Base-by-base conservation (phyloP, 2,797 vertebrate genomes). In the Lacerta bilineata region DNA sequence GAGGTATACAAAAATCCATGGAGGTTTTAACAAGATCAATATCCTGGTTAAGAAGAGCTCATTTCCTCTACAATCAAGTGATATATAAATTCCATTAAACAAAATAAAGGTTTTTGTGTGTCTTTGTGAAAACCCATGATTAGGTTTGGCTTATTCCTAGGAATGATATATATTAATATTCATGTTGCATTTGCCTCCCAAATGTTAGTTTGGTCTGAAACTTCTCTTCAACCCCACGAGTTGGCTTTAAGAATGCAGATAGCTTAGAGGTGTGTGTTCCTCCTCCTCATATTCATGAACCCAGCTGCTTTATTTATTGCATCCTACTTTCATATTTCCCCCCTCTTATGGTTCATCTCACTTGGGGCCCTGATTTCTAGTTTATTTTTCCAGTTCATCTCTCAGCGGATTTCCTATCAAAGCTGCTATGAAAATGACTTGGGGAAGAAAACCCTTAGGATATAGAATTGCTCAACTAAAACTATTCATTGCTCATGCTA, bases 371-470 rank as follows among this genome's bases (percentile, higher is more conserved):
- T 80, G 88, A 80, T 88, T 83, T 86, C 69, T 82, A 76, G 83
- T 91, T 92, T 93, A 85, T 89, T 92, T 91, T 90, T 80, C 43
- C 87, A 86, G 88, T 92, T 92, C 72, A 69, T 89, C 74, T 91
- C 39, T 88, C 86, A 83, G 1, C 80, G 66, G 84, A 88, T 92
- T 86, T 91, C 46, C 39, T 87, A 89, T 83, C 39, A 83, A 90
- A 90, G 76, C 89, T 91, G 89, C 55, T 89, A 91, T 75, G 68
- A 91, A 90, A 88, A 79, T 29, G 79, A 59, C 61, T 90, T 69
- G 83, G 85, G 39, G n/a, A 59, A 91, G 78, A 74, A 88, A 92
- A 87, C 39, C 25, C 69, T 84, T 43, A 89, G 68, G 55, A 93
- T 89, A 92, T 79, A 86, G 90, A 92, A 83, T 41, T 91, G 11